Base-by-base conservation (phyloP, 37 sponge, comb jelly and placozoan species). In the Spongilla lacustris region DNA sequence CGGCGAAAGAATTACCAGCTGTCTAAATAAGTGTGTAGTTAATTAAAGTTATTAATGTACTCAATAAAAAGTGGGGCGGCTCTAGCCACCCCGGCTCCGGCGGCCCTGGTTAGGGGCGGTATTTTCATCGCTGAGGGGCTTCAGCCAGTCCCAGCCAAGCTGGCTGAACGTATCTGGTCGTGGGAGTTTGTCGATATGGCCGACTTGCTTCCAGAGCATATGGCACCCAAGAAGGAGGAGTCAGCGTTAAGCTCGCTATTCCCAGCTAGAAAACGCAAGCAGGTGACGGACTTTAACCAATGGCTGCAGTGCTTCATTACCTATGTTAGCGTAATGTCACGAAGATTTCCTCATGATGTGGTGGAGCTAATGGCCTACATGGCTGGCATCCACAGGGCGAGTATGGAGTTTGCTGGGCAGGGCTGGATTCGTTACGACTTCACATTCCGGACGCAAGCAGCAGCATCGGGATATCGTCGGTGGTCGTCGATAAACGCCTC, bases 381-480 rank as follows among this genome's bases (percentile, higher is more conserved):
- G 41, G 24, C 27, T n/a, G 49, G n/a, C n/a, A 78, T 78, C 9
- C 28, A 30, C n/a, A 37, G 30, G 48, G 78, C 49, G 25, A 78
- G 78, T 36, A 41, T 49, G 78, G 78, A 78, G 48, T 38, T 38
- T 41, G 78, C 78, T 2, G 78, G 78, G 4, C 48, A 49, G 78
- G 24, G 29, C 12, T 78, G 78, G 78, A n/a, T 78, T 0, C 78
- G 58, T n/a, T 78, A 78, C 28, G 78, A 78, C 78, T 41, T 29
- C 41, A 50, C 78, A 34, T 78, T 78, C 28, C 41, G 78, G 48
- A 0, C 29, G 49, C 78, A 78, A 41, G 49, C 78, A 24, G 78
- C 75, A 26, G 35, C 35, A 22, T 26, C 75, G 0, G 75, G 75
- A 26, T 29, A 36, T 24, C 24, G 24, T n/a, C 24, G 14, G 49